Base-by-base conservation (phyloP, 1,140 invertebrate genomes). In the Drosophila sucinea region DNA sequence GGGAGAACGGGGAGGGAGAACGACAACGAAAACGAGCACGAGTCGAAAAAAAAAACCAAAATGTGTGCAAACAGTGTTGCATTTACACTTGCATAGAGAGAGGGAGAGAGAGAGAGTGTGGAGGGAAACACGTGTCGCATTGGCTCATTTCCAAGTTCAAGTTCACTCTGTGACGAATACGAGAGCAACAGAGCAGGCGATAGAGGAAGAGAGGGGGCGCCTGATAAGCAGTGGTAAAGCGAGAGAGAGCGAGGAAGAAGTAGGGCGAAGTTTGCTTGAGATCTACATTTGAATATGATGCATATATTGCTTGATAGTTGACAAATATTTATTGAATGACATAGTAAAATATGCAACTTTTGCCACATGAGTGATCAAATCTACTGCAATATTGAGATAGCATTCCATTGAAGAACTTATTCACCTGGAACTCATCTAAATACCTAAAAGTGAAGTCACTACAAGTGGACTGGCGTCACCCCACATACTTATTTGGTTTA, bases 81-180 rank as follows among this genome's bases (percentile, higher is more conserved):
- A 2, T 30, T 27, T 10, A 6, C 25, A 29, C 17, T 23, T 8
- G 2, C 57, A 11, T 10, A 17, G 25, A n/a, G n/a, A 11, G 25
- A 27, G 33, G 25, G 30, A 30, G 23, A 35, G 29, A 7, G 27
- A 30, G 54, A 27, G 23, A 0, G 17, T 17, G 2, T 3, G 8
- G 10, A 40, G 27, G 11, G 29, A 60, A 30, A 77, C 73, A 77
- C 73, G 73, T 77, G 73, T 79, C 73, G 56, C n/a, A 10, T 51
- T 77, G 74, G 38, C 57, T 25, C 29, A 47, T 17, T 57, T 17
- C 17, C 17, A 17, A 17, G 17, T 17, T 71, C 73, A 77, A 71
- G 73, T 77, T 77, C 74, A 76, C 76, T 76, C 74, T 76, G 61
- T 47, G 58, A 17, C 25, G 44, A 25, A 51, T 27, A 27, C 27